phyloP scores from a whole-genome alignment of 2,797 vertebrate species.

The Clarias pachynema region DNA sequence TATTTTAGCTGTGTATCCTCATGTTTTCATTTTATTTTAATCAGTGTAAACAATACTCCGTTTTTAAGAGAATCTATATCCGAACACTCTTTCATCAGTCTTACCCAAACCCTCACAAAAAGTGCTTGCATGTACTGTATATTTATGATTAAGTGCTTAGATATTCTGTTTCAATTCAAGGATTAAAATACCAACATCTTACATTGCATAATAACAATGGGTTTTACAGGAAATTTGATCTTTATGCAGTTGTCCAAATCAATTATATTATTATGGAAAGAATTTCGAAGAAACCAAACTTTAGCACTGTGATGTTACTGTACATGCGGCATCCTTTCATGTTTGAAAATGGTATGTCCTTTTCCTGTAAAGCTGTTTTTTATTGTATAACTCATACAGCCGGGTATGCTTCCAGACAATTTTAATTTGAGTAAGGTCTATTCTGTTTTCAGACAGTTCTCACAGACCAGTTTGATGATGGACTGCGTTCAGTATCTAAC shows the following conservation, averaged over 20 bases:
- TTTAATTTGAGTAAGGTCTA: background rate
- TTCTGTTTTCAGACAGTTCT: background rate
- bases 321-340: slow-evolving; percentile 16
- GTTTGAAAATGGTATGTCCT: slow-evolving; percentile 11
- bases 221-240: slow-evolving; percentile 15
- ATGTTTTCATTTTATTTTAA: slow-evolving; percentile 22
- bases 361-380: slow-evolving; percentile 31
- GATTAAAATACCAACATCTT: slow-evolving; percentile 30
- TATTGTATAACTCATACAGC: slow-evolving; percentile 14
- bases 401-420: slow-evolving; percentile 1
- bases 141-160: slow-evolving; percentile 45
- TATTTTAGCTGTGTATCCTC: background rate
- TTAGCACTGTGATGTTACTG: slow-evolving; percentile 22
- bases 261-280: slow-evolving; percentile 33
- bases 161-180: slow-evolving; percentile 29
- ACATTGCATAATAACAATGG: slow-evolving; percentile 9
- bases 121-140: slow-evolving; percentile 33
- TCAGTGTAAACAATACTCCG: slow-evolving; percentile 24
- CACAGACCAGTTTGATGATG: slow-evolving; percentile 19
- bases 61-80: slow-evolving; percentile 22
- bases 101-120: slow-evolving; percentile 10
- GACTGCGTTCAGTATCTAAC: slow-evolving; percentile 8
- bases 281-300: slow-evolving; percentile 19
- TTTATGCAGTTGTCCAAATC: slow-evolving; percentile 26
- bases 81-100: slow-evolving; percentile 6